Evolutionary conservation across 1,140 invertebrate species (phyloP), one percentile per base, ranked within the genome.

Genomic region (Melipona quadrifasciata): DNA sequence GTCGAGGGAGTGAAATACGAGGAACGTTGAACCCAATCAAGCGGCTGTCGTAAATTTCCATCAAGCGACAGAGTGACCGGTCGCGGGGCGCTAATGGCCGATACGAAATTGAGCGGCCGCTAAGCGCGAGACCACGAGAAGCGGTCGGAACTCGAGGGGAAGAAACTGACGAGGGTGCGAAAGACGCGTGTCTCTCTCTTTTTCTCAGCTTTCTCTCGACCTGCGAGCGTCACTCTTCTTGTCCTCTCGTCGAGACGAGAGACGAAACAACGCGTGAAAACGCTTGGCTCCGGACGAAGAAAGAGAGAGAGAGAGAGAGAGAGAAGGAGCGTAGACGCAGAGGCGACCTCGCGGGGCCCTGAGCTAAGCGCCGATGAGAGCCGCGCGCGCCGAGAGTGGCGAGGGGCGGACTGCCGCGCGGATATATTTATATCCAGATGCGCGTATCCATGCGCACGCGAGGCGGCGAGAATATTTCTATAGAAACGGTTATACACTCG

Each of bases 1-100:
- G 39, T 53, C 53, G 84, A 64, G 65, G 82, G 74, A 80, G 92
- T 93, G 91, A 93, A 93, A 93, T 93, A 93, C 91, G 90, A 91
- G 91, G 93, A 92, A 91, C 92, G 91, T 93, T 94, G 93, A 94
- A 93, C 93, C 92, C 93, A 94, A 94, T 94, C 93, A 94, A 93
- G 93, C 92, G 92, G 91, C 85, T 90, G 92, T 93, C 93, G 93
- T 94, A 94, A 94, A 94, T 93, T 93, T 93, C 93, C 93, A 94
- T 94, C 93, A 93, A 91, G 90, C 88, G 87, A 86, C 88, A 57
- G 85, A 85, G 61, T 39, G 47, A 61, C 65, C 65, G 83, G 80
- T 82, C 55, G 64, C 87, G 57, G 82, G 74, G 47, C 65, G 86
- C 89, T 90, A 87, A 90, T 89, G 89, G 89, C 73, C 88, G 89